phyloP scores from a whole-genome alignment of 1,140 invertebrate genomes.

The Xylocopa sonorina region DNA sequence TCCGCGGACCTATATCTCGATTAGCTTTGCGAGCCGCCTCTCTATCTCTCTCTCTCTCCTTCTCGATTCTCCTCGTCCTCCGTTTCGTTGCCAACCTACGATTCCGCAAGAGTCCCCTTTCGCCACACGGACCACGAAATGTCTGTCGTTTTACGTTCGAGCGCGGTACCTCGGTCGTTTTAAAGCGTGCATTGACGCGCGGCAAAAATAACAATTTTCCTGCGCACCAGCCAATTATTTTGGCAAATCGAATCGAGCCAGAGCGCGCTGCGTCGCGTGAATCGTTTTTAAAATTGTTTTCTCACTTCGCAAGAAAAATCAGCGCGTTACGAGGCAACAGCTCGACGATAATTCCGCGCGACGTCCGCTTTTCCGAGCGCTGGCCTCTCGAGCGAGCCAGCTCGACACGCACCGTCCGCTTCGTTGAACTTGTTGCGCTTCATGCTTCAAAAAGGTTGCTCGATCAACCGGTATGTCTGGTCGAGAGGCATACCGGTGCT shows the following conservation, averaged over 20 bases:
- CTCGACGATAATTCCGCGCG: constrained; percentile 35
- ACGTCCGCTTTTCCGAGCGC: constrained; percentile 35
- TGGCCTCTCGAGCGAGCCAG: neutral
- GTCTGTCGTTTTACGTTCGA: too few relatives aligned
- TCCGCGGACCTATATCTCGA: neutral
- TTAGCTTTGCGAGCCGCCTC: neutral
- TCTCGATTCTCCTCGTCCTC: neutral
- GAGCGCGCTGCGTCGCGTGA: too few relatives aligned
- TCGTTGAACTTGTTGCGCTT: constrained; percentile 56
- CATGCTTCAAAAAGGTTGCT: constrained; percentile 54
- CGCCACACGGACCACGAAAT: too few relatives aligned
- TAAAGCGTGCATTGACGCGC: too few relatives aligned
- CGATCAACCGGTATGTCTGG: constrained; percentile 57
- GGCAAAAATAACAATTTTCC: neutral
- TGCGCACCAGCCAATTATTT: neutral
- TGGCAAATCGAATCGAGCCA: neutral
- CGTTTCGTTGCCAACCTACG: neutral
- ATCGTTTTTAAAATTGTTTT: neutral
- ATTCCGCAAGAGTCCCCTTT: too few relatives aligned
- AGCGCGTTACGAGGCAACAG: too few relatives aligned
- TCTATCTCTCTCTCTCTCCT: neutral
- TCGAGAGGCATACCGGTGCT: constrained; percentile 40
- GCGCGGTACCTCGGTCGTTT: too few relatives aligned
- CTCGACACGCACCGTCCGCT: constrained; percentile 49
- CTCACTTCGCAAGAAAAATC: too few relatives aligned